Percentiles rank a stretch among this genome's conserved stretches.
These are phyloP conservation scores for Corythornis vintsioides DNA, from an alignment of 2,113 vertebrate genomes.

Conservation along the genomic window DNA sequence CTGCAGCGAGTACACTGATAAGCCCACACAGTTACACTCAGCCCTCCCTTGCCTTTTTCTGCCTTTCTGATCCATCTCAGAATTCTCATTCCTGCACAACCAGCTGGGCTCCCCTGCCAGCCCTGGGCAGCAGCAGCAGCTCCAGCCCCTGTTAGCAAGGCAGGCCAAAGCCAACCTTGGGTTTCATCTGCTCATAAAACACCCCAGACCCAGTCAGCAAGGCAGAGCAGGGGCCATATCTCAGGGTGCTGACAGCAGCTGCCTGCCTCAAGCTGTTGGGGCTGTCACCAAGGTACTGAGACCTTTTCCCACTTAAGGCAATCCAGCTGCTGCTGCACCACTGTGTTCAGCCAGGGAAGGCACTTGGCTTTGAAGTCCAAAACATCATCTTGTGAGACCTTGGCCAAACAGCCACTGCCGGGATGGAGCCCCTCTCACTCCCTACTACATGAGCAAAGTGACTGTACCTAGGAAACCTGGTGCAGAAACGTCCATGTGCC, in stretches of 20 bases:
- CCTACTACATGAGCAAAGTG: background rate
- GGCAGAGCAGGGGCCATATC: background rate
- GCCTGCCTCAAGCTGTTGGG: too few relatives aligned
- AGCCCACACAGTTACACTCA: background rate
- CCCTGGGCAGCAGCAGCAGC: background rate
- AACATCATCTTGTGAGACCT: background rate
- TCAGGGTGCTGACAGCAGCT: background rate
- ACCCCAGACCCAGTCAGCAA: background rate
- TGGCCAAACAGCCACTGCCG: fast-evolving
- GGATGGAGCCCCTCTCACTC: background rate
- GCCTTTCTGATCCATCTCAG: background rate
- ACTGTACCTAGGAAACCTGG: background rate
- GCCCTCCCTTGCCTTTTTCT: background rate
- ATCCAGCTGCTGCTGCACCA: background rate
- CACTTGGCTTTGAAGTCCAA: fast-evolving
- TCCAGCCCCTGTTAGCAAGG: background rate
- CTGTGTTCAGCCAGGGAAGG: background rate
- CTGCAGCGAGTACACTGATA: background rate
- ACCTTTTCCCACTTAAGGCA: background rate
- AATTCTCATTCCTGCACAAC: background rate
- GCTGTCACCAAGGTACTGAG: background rate
- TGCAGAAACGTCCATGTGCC: background rate
- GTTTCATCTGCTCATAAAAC: background rate
- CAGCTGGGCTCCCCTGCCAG: fast-evolving
- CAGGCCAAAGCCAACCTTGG: background rate